Evolutionary conservation across 2,113 vertebrate species (phyloP).

Genomic region (Propithecus coquereli): DNA sequence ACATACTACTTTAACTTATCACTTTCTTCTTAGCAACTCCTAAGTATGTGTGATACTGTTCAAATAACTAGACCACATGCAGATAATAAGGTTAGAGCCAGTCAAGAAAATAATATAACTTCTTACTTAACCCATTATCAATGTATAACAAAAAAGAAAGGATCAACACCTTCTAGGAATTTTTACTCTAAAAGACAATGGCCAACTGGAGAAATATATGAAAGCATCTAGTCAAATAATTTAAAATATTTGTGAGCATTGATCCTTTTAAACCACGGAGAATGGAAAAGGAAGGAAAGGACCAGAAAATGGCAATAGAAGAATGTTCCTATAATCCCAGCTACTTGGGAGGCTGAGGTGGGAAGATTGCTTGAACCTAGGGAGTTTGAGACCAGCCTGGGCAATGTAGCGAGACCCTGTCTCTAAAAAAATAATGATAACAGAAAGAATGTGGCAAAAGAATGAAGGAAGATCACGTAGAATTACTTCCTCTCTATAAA

Average conservation of each 20-base stretch:
- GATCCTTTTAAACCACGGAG: background rate
- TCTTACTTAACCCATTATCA: background rate
- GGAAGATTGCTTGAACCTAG: no score
- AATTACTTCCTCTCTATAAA: conserved; percentile 9
- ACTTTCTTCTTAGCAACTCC: background rate
- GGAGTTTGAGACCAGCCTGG: no score
- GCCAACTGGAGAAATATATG: background rate
- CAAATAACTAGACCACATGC: background rate
- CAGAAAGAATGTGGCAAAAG: background rate
- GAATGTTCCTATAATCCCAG: background rate
- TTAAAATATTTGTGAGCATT: background rate
- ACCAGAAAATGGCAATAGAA: conserved; percentile 25
- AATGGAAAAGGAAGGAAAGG: background rate
- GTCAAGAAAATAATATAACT: conserved; percentile 11
- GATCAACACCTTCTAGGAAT: background rate
- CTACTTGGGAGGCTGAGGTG: no score
- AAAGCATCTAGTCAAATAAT: background rate
- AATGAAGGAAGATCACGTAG: background rate
- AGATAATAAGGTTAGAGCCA: background rate
- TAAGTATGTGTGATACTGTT: background rate
- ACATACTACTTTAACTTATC: background rate
- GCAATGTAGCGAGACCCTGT: no score
- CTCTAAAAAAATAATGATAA: no score
- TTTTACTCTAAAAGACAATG: conserved; percentile 2
- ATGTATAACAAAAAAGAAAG: background rate